phyloP scores from a whole-genome alignment of 2,113 vertebrate genomes.

The Strix aluco region DNA sequence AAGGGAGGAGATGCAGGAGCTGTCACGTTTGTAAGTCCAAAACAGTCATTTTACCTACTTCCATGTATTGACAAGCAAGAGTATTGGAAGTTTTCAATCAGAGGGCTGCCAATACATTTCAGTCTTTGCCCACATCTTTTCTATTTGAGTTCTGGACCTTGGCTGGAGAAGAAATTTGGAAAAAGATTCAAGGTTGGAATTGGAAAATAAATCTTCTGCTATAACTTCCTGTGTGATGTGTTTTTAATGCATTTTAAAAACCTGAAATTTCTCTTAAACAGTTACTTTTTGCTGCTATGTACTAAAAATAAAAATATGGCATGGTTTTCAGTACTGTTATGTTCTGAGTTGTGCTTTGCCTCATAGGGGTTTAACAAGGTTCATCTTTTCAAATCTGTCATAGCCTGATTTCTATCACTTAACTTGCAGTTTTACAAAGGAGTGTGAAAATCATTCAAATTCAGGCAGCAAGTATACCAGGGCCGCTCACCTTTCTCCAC shows the following conservation, averaged over 20 bases:
- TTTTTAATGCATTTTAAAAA: neutral
- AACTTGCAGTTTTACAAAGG: neutral
- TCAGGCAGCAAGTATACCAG: neutral
- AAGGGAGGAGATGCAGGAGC: neutral
- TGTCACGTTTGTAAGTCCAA: neutral
- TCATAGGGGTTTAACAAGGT: neutral
- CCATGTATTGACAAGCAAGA: neutral
- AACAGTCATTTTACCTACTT: neutral
- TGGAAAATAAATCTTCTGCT: neutral
- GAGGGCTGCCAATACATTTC: neutral
- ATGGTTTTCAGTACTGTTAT: neutral
- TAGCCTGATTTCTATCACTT: neutral
- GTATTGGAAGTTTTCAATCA: constrained; percentile 12
- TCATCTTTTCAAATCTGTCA: neutral
- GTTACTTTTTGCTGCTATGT: neutral
- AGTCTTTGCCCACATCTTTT: neutral
- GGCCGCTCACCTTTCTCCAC: neutral
- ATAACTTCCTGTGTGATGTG: neutral
- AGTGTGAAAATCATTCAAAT: neutral
- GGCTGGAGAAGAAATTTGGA: neutral
- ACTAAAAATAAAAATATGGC: neutral
- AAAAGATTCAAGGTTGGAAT: neutral
- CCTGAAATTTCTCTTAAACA: neutral
- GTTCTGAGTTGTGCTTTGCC: neutral
- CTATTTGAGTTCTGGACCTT: constrained; percentile 5